Percentiles rank a stretch among this genome's conserved stretches.
Evolutionary conservation across 2,888 invertebrate genomes (phyloP).

Genomic region (Phortica okadai): DNA sequence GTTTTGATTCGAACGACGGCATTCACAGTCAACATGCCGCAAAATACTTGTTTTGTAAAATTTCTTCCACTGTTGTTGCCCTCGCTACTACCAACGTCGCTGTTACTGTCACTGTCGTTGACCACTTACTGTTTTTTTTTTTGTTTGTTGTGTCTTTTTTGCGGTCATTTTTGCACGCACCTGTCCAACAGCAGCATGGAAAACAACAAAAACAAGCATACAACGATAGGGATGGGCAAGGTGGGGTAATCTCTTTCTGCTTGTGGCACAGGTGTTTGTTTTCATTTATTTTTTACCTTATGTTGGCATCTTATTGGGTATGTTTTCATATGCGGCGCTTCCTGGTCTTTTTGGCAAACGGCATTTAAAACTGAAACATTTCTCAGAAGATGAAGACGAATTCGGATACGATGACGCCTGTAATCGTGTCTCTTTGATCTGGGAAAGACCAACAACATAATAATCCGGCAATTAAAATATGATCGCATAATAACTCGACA

Average conservation of each 20-base stretch:
- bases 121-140: constrained; percentile 36
- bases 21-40: constrained; percentile 31
- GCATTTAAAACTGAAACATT: not conserved
- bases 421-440: constrained; percentile 19
- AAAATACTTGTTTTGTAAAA: constrained; percentile 38
- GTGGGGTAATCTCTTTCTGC: constrained; percentile 33
- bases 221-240: not conserved
- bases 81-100: not conserved
- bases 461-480: constrained; percentile 71
- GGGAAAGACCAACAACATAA: constrained; percentile 52
- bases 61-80: constrained; percentile 11
- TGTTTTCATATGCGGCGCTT: constrained; percentile 27
- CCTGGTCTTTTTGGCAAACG: constrained; percentile 24
- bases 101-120: not conserved
- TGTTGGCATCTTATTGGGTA: constrained; percentile 9
- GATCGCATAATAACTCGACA: constrained; percentile 71
- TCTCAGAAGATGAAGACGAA: not conserved
- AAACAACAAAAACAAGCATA: not conserved
- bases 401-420: not conserved
- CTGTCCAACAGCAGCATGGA: constrained; percentile 52
- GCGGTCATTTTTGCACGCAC: constrained; percentile 55
- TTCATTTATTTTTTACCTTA: constrained; percentile 38
- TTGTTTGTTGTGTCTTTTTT: constrained; percentile 20
- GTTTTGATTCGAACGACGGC: constrained; percentile 47
- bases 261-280: constrained; percentile 66